Evolutionary conservation across 2,888 invertebrate genomes (phyloP).

Genomic region (Diaphora mendica): DNA sequence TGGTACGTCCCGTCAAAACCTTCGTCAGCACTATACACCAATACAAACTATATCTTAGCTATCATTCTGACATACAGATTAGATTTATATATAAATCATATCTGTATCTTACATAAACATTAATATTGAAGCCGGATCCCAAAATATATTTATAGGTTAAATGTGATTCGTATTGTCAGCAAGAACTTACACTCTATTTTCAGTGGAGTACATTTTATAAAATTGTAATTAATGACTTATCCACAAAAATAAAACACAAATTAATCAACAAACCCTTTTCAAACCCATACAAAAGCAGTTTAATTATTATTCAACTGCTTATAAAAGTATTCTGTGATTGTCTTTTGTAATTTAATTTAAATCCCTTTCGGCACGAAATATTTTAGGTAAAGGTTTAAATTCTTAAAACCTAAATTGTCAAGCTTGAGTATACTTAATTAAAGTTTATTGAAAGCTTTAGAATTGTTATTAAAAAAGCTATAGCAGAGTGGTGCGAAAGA

Average conservation of each 20-base stretch:
- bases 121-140: neutral
- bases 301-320: constrained; percentile 52
- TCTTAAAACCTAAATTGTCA: neutral
- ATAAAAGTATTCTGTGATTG: constrained; percentile 56
- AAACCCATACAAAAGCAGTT: constrained; percentile 62
- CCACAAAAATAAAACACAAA: constrained; percentile 48
- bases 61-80: constrained; percentile 4
- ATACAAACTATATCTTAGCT: constrained; percentile 67
- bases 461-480: constrained; percentile 38
- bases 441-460: constrained; percentile 20
- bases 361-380: constrained; percentile 37
- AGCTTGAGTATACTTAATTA: neutral
- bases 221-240: constrained; percentile 40
- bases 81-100: constrained; percentile 5
- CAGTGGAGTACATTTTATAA: neutral
- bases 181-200: constrained; percentile 4
- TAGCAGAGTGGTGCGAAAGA: constrained; percentile 37
- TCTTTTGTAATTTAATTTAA: constrained; percentile 51
- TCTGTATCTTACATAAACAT: neutral
- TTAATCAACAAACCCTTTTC: constrained; percentile 66
- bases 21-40: constrained; percentile 96
- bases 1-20: constrained; percentile 99
- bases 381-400: neutral
- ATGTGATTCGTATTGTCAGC: neutral
- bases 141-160: neutral